These are phyloP conservation scores for Beris morrisii DNA, from an alignment of 2,888 invertebrate genomes.

Conservation along the genomic window DNA sequence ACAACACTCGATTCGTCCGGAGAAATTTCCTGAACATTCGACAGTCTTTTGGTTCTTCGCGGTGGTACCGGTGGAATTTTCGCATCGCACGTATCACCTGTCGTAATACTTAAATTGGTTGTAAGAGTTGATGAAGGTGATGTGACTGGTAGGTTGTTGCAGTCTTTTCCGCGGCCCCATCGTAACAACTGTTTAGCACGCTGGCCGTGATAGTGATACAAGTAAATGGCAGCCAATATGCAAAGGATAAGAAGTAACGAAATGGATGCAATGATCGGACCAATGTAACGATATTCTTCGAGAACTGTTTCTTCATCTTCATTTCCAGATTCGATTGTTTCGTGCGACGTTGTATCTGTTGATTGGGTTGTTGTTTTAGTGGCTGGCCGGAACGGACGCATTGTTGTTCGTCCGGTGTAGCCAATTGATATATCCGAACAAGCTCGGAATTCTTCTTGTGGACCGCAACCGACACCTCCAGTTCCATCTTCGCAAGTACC, in stretches of 20 bases:
- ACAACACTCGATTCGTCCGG: slow-evolving; percentile 46
- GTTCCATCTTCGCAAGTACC: slow-evolving; percentile 72
- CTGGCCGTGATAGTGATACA: slow-evolving; percentile 75
- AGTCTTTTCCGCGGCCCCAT: slow-evolving; percentile 50
- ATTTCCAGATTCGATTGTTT: slow-evolving; percentile 32
- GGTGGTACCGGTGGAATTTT: slow-evolving; percentile 47
- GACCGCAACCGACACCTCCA: slow-evolving; percentile 83
- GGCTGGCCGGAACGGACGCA: slow-evolving; percentile 54
- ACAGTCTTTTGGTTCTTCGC: slow-evolving; percentile 50
- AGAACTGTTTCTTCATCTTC: slow-evolving; percentile 42
- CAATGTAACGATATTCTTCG: slow-evolving; percentile 56
- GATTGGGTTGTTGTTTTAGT: slow-evolving; percentile 46
- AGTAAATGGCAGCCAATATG: slow-evolving; percentile 68
- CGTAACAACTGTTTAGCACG: slow-evolving; percentile 67
- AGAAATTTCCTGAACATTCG: slow-evolving; percentile 47
- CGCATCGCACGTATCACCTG: slow-evolving; percentile 25
- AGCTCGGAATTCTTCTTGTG: slow-evolving; percentile 85
- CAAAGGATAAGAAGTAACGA: slow-evolving; percentile 68
- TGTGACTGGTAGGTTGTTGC: slow-evolving; percentile 1
- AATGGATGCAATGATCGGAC: slow-evolving; percentile 65
- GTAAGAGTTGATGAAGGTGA: slow-evolving; percentile 25
- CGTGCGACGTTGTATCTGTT: slow-evolving; percentile 38
- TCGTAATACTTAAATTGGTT: slow-evolving; percentile 22
- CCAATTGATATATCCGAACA: slow-evolving; percentile 80
- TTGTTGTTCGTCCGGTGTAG: slow-evolving; percentile 55